A percentile compares a stretch with the other conserved stretches of the same genome.
Conservation (phyloP, 2,113 vertebrate genomes). For the Elephantulus edwardii region DNA sequence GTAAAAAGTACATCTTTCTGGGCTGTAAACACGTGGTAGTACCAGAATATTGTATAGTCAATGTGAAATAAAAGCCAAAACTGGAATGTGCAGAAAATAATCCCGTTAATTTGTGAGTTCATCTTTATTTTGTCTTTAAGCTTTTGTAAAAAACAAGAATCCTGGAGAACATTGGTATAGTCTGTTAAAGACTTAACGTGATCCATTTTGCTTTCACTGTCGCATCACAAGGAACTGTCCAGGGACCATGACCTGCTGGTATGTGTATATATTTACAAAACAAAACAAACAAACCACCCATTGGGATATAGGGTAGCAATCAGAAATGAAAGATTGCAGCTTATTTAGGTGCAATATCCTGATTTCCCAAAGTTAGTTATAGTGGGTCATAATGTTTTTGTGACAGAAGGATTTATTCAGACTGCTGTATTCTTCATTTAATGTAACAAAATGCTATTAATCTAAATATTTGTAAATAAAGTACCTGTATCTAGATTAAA, state of each 20-base stretch:
- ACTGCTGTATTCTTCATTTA: slow-evolving; percentile 90
- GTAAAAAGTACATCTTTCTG: slow-evolving; percentile 74
- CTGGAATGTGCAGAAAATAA: slow-evolving; percentile 87
- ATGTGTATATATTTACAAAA: slow-evolving; percentile 69
- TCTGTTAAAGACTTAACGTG: slow-evolving; percentile 73
- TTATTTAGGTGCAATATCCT: slow-evolving; percentile 82
- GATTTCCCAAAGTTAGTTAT: slow-evolving; percentile 77
- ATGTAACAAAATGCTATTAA: slow-evolving; percentile 93
- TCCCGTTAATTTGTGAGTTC: slow-evolving; percentile 83
- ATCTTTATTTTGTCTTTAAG: slow-evolving; percentile 82
- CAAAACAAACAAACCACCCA: slow-evolving; percentile 45
- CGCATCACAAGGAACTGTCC: slow-evolving; percentile 81
- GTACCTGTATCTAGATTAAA: slow-evolving; percentile 91
- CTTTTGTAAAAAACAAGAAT: slow-evolving; percentile 74
- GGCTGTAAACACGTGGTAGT: slow-evolving; percentile 81
- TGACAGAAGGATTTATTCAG: slow-evolving; percentile 86
- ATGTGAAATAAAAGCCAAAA: slow-evolving; percentile 87
- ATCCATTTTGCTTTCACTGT: slow-evolving; percentile 81
- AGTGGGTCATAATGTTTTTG: slow-evolving; percentile 86
- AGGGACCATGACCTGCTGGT: slow-evolving; percentile 88
- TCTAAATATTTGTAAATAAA: slow-evolving; percentile 96
- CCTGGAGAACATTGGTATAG: slow-evolving; percentile 76
- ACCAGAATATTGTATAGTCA: slow-evolving; percentile 85
- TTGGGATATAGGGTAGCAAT: slow-evolving; percentile 69
- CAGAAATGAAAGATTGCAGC: slow-evolving; percentile 72